Base-by-base conservation (phyloP, 2,888 invertebrate species). In the Microctonus hyperodae region DNA sequence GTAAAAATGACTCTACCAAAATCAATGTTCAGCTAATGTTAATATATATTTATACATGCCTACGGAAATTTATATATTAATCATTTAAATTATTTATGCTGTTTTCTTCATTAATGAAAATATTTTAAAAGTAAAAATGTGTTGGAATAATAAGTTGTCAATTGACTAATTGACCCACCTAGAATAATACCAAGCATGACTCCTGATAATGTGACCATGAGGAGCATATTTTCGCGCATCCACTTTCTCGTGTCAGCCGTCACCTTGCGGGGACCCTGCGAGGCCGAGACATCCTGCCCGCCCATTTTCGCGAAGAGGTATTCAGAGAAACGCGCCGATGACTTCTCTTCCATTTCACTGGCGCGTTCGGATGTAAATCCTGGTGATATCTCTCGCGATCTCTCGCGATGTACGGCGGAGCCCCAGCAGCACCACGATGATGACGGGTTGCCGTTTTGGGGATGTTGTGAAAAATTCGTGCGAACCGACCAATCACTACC, bases 241-340 rank as follows among this genome's bases (percentile, higher is more conserved):
- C 92, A 92, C 82, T 89, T 89, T 76, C 86, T 87, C 63, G 83
- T 83, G 75, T 88, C 84, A 64, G 90, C 90, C 72, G 90, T 90
- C 71, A 88, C 86, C 83, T 91, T 91, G 70, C 88, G 85, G 73
- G 89, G 88, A 72, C 90, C 89, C 73, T 88, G 87, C 76, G 83
- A 83, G 82, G 83, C 83, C 82, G 81, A 82, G 77, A 83, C 83
- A 74, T 83, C 83, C 77, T 83, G 83, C 73, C 83, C 82, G 75
- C 91, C 90, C 91, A 92, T 92, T 88, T 92, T 92, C 85, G 91
- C 90, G 85, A 92, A 92, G 85, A 91, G 87, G 86, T 92, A 92
- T 85, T 91, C 92, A 90, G 91, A 90, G 89, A 91, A 90, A 72
- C 80, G 78, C 71, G 83, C 81, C 76, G 83, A 82, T 78, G 81